Percentiles rank a stretch among this genome's conserved stretches.
Conservation (phyloP, 2,797 vertebrate species). For the Chelidonichthys spinosus region DNA sequence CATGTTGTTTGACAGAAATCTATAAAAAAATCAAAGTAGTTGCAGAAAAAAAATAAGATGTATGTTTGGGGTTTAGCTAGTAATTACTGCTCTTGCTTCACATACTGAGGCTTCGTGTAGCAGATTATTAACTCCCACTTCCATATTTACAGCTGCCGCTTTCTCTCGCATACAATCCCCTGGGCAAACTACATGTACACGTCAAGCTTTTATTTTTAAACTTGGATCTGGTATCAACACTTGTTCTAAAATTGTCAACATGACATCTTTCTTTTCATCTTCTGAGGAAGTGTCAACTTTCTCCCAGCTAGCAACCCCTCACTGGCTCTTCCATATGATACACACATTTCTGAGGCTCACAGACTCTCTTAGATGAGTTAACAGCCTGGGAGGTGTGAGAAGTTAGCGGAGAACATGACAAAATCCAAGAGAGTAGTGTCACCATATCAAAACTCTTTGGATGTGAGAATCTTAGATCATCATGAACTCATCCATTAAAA, state of each 20-base stretch:
- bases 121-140: not conserved
- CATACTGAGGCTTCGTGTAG: not conserved
- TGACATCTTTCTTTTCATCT: not conserved
- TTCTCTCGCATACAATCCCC: too few species aligned
- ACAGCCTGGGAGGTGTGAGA: conserved; percentile 7
- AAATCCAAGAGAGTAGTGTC: not conserved
- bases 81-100: not conserved
- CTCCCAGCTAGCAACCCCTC: not conserved
- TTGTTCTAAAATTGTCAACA: conserved; percentile 29
- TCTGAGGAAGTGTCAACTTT: not conserved
- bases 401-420: not conserved
- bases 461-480: not conserved
- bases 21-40: not conserved
- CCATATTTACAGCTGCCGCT: not conserved
- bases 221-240: conserved; percentile 13
- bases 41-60: not conserved
- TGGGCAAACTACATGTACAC: not conserved
- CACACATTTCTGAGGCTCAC: conserved; percentile 7
- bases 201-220: not conserved
- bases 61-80: not conserved
- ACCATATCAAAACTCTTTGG: conserved; percentile 5
- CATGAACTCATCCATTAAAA: conserved; percentile 4
- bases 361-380: not conserved
- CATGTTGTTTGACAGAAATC: conserved; percentile 5
- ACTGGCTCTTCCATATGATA: not conserved